phyloP scores from a whole-genome alignment of 35 echinoderm and acorn worm species.

The Ophiothrix spiculata region DNA sequence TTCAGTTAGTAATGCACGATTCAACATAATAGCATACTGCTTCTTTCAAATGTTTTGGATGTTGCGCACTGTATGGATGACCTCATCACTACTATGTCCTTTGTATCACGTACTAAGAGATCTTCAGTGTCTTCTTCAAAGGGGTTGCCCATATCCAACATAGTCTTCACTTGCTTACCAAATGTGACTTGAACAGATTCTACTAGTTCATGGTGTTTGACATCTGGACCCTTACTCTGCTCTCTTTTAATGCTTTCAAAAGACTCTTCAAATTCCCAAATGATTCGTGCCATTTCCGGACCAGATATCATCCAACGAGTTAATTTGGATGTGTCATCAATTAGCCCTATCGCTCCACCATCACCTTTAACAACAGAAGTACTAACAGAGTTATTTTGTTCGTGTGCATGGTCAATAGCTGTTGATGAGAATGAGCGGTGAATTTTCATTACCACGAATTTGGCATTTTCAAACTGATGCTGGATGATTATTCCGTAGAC shows the following conservation, averaged over 20 bases:
- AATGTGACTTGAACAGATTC: neutral
- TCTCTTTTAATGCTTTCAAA: neutral
- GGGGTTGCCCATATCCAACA: constrained; percentile 34
- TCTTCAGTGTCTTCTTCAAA: constrained; percentile 28
- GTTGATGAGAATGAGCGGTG: no score
- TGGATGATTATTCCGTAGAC: no score
- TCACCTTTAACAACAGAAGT: constrained; percentile 46
- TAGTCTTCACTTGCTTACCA: neutral
- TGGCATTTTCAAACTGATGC: no score
- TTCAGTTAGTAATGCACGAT: no score
- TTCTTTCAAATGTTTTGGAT: no score
- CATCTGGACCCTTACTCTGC: neutral
- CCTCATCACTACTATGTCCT: constrained; percentile 19
- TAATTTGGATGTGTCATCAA: constrained; percentile 24
- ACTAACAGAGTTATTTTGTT: constrained; percentile 48
- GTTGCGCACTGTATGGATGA: neutral
- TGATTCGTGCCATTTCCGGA: constrained; percentile 41
- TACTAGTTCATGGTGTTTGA: constrained; percentile 20
- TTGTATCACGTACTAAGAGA: constrained; percentile 29
- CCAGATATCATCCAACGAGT: constrained; percentile 26
- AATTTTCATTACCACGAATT: no score
- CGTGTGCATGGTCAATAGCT: constrained; percentile 59
- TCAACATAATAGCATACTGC: no score
- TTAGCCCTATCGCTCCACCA: constrained; percentile 40
- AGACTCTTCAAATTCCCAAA: constrained; percentile 13